phyloP scores from a whole-genome alignment of 2,797 vertebrate species.

The Arrhamphus sclerolepis region DNA sequence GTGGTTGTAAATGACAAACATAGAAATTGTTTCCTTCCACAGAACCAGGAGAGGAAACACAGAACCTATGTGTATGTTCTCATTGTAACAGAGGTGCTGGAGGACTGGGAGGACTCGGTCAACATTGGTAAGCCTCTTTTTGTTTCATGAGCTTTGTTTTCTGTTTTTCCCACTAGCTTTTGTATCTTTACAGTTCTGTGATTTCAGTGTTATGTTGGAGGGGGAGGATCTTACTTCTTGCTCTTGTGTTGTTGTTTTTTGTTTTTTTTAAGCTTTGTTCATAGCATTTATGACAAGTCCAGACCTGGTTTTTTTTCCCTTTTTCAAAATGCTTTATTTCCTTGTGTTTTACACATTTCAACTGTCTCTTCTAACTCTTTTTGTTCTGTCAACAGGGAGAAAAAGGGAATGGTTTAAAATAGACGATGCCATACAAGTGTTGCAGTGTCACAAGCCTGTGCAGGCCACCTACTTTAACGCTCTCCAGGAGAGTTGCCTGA shows the following conservation, averaged over 20 bases:
- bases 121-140: constrained; percentile 88
- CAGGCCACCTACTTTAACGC: constrained; percentile 96
- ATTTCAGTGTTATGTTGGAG: constrained; percentile 4
- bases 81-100: constrained; percentile 94
- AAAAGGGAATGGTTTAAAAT: constrained; percentile 99
- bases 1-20: not conserved
- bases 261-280: constrained; percentile 10
- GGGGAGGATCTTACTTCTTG: constrained; percentile 8
- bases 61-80: constrained; percentile 98
- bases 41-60: constrained; percentile 98
- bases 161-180: not conserved
- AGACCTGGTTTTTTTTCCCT: not conserved
- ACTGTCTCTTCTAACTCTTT: constrained; percentile 36
- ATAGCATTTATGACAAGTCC: constrained; percentile 22
- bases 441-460: constrained; percentile 97
- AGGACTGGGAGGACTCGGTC: constrained; percentile 99
- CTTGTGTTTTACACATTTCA: constrained; percentile 18
- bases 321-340: not conserved
- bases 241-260: constrained; percentile 41
- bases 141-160: constrained; percentile 23
- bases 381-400: constrained; percentile 85
- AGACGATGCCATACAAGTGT: constrained; percentile 93
- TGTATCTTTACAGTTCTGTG: constrained; percentile 27
- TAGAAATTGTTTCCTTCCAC: constrained; percentile 5
- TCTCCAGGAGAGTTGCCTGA: constrained; percentile 91